Evolutionary conservation across 2,888 invertebrate species (phyloP).

Genomic region (Eupithecia centaureata): DNA sequence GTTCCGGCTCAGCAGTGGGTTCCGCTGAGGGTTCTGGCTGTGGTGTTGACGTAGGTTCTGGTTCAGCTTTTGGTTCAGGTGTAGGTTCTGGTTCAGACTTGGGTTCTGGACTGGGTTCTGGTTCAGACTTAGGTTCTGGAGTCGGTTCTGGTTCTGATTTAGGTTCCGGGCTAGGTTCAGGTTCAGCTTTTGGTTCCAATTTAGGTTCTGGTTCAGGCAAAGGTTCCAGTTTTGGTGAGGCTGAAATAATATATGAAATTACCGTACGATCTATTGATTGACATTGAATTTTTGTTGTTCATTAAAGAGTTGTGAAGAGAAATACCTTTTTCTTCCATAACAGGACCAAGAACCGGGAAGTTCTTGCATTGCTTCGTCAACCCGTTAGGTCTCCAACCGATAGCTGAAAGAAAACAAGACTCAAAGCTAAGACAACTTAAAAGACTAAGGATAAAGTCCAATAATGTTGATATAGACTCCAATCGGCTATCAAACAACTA

Average conservation of each 20-base stretch:
- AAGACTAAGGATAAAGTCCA: no score
- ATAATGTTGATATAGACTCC: no score
- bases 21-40: conserved; percentile 63
- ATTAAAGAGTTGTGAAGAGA: no score
- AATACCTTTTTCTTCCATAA: conserved; percentile 65
- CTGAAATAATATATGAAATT: conserved; percentile 43
- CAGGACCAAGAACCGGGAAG: conserved; percentile 86
- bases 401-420: conserved; percentile 72
- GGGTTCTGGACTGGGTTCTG: conserved; percentile 47
- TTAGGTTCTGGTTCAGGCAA: conserved; percentile 47
- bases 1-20: conserved; percentile 50
- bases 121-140: conserved; percentile 62
- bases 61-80: conserved; percentile 55
- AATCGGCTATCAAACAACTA: no score
- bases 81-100: conserved; percentile 55
- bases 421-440: no score
- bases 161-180: conserved; percentile 56
- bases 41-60: conserved; percentile 58
- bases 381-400: conserved; percentile 96
- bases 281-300: no score
- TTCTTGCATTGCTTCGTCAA: conserved; percentile 91
- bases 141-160: conserved; percentile 49
- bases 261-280: no score
- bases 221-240: conserved; percentile 55
- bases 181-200: conserved; percentile 59